These are phyloP conservation scores for Sphaerophoria taeniata DNA, from an alignment of 2,888 invertebrate genomes.

Conservation along the genomic window DNA sequence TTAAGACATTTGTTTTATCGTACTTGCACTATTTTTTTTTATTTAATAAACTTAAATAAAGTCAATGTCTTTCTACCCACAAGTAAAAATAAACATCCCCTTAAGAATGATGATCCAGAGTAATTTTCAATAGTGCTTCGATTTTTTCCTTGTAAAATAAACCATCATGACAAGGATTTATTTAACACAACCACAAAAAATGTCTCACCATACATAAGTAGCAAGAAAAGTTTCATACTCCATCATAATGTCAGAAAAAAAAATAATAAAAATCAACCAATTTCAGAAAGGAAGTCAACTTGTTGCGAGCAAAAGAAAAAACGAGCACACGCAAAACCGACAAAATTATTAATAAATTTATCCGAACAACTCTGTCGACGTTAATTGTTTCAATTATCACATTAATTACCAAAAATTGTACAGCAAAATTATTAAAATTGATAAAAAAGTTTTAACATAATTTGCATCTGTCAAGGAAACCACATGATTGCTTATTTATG, in stretches of 20 bases:
- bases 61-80: no score
- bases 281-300: conserved; percentile 25
- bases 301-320: conserved; percentile 60
- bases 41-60: no score
- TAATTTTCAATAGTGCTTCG: no score
- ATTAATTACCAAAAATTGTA: conserved; percentile 33
- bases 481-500: neutral
- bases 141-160: neutral
- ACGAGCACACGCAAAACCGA: conserved; percentile 1
- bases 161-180: no score
- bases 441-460: neutral
- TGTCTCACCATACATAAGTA: neutral
- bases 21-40: no score
- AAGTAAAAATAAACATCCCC: no score
- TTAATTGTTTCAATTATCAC: conserved; percentile 65
- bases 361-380: conserved; percentile 39
- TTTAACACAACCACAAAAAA: neutral
- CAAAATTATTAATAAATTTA: conserved; percentile 40
- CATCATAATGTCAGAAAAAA: conserved; percentile 7
- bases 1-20: no score
- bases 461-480: neutral
- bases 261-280: conserved; percentile 12
- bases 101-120: no score
- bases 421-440: conserved; percentile 1
- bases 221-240: neutral